Evolutionary conservation across 64 coral and sea anemone genomes (phyloP), one percentile per base, ranked within the genome.

Genomic region (Dendronephthya gigantea): DNA sequence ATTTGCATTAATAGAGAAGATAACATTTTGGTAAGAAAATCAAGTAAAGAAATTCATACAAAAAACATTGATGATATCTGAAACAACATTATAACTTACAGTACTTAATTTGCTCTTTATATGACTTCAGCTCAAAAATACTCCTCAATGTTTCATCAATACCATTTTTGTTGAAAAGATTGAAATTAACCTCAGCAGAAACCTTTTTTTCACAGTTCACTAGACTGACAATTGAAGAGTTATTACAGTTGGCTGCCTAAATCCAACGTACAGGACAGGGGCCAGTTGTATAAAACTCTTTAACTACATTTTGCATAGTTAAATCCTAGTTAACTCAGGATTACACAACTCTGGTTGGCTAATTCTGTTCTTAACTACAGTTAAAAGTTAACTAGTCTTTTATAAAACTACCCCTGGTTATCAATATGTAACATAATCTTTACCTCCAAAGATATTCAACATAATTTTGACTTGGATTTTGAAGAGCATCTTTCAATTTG

Each of bases 371-470:
- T n/a, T n/a, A n/a, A n/a, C n/a, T n/a, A n/a, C n/a, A n/a, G n/a
- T n/a, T n/a, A n/a, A n/a, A n/a, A n/a, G n/a, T n/a, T n/a, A n/a
- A n/a, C n/a, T n/a, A n/a, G n/a, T n/a, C n/a, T n/a, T n/a, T n/a
- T n/a, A n/a, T n/a, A n/a, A n/a, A n/a, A n/a, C n/a, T n/a, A n/a
- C n/a, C n/a, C n/a, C n/a, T n/a, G n/a, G n/a, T n/a, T n/a, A n/a
- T n/a, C n/a, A n/a, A n/a, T 45, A 45, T 45, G 41, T 6, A 45
- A 11, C 41, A 4, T 23, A 6, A 62, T 23, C 55, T n/a, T 62
- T 62, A 79, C 72, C 22, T 79, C 72, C 72, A 79, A 79, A 79
- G 72, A 34, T 79, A 36, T 29, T 79, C 72, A 1, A 33, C 72
- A 79, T 79, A 35, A 35, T 39, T 19, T 17, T 79, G 32, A 34